Conservation (phyloP, 64 coral and sea anemone species). For the Montipora capricornis region DNA sequence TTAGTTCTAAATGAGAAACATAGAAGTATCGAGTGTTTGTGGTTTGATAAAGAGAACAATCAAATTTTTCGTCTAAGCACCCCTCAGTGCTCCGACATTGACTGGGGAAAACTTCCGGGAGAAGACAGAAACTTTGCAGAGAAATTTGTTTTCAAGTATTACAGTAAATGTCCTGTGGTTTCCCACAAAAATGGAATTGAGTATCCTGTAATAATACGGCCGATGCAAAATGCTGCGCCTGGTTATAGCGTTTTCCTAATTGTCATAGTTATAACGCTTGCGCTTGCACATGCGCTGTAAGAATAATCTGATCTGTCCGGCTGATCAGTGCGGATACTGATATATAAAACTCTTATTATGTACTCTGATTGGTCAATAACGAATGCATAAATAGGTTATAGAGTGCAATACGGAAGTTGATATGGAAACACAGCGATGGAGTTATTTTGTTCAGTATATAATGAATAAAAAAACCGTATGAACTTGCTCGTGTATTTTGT, state of each 20-base stretch:
- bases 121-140: slow-evolving; percentile 28
- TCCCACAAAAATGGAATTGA: neutral
- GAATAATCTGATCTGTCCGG: no score
- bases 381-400: no score
- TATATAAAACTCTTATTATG: no score
- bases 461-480: no score
- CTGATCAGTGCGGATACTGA: no score
- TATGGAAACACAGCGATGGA: no score
- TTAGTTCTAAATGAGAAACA: slow-evolving; percentile 31
- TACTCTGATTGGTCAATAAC: no score
- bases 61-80: slow-evolving; percentile 72
- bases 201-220: slow-evolving; percentile 11
- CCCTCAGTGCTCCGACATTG: slow-evolving; percentile 83
- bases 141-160: slow-evolving; percentile 48
- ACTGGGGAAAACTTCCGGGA: slow-evolving; percentile 38
- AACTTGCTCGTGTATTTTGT: no score
- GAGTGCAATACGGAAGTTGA: no score
- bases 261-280: neutral
- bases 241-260: neutral
- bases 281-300: no score
- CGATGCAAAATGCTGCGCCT: neutral
- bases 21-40: slow-evolving; percentile 49
- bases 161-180: slow-evolving; percentile 50
- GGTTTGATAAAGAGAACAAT: slow-evolving; percentile 64
- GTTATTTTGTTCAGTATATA: no score